Conservation (phyloP, 2,113 vertebrate species). For the Collichthys lucidus region DNA sequence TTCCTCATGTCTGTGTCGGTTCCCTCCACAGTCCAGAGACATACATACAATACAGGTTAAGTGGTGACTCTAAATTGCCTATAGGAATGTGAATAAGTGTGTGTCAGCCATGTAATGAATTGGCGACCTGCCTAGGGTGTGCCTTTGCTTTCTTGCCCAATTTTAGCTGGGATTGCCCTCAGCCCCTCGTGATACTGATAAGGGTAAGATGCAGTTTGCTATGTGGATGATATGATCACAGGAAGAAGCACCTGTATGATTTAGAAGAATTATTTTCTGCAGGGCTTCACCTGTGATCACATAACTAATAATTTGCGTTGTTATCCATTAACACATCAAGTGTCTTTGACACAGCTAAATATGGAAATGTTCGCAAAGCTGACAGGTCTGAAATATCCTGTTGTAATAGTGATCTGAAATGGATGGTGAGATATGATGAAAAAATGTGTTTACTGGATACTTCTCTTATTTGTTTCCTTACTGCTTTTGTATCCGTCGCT, state of each 20-base stretch:
- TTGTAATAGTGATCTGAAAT: slow-evolving; percentile 7
- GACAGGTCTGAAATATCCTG: not conserved
- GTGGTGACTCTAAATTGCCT: too few species aligned
- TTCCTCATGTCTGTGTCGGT: too few species aligned
- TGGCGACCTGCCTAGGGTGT: too few species aligned
- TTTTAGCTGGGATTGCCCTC: too few species aligned
- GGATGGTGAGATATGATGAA: not conserved
- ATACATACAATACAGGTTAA: too few species aligned
- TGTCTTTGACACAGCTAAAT: slow-evolving; percentile 6
- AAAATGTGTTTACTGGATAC: not conserved
- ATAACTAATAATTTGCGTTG: slow-evolving; percentile 1
- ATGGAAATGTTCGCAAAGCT: not conserved
- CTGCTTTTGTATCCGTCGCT: not conserved
- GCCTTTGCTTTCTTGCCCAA: too few species aligned
- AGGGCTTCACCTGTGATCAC: not conserved
- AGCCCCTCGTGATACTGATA: too few species aligned
- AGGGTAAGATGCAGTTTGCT: not conserved
- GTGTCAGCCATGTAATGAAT: too few species aligned
- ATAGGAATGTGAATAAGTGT: too few species aligned
- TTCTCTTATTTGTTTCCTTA: not conserved
- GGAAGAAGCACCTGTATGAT: not conserved
- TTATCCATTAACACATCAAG: slow-evolving; percentile 1
- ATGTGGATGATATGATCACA: not conserved
- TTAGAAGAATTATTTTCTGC: not conserved
- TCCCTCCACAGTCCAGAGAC: too few species aligned